Evolutionary conservation across 30 jellyfish, hydroid and myxozoan genomes (phyloP), one percentile per base, ranked within the genome.

Genomic region (Phacellophora camtschatica): DNA sequence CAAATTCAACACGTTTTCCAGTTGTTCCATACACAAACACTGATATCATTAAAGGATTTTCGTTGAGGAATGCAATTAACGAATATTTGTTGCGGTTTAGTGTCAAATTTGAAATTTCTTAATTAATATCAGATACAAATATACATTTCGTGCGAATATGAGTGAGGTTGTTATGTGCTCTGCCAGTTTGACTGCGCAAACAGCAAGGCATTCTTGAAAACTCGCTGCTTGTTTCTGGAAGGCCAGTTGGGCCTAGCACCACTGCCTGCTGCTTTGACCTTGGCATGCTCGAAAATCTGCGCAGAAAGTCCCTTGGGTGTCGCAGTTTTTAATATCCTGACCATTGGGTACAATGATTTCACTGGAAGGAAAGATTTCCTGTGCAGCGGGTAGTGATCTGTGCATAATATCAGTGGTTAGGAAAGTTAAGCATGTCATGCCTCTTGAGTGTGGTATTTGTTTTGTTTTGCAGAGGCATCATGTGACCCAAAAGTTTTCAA

Each of bases 211-310:
- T 45, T 56, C 42, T 33, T 50, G 66, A 72, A 16, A 42, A 19
- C 11, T 46, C 20, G 55, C 64, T 54, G 74, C 19, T 53, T 49
- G 36, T 32, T 46, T 25, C 63, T 53, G 27, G 71, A 23, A 43
- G 56, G 29, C 65, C 86, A 30, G 20, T 50, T 43, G 0, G 86
- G 50, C 55, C 55, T 71, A 72, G 54, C 86, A 72, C 74, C 86
- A 72, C 35, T 28, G 67, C 86, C 51, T 53, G 86, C 86, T 72
- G 86, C 62, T 56, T 22, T 72, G 86, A 72, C 86, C 86, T 49
- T 46, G 86, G 86, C 42, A 72, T 72, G 30, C 86, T 50, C 16
- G 16, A 51, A 30, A 5, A 61, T 7, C 86, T 49, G 45, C 86
- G 34, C 18, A 33, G 61, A 11, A 15, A 49, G 56, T 34, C 86